Conservation (phyloP, 2,113 vertebrate genomes). For the Tragulus kanchil region DNA sequence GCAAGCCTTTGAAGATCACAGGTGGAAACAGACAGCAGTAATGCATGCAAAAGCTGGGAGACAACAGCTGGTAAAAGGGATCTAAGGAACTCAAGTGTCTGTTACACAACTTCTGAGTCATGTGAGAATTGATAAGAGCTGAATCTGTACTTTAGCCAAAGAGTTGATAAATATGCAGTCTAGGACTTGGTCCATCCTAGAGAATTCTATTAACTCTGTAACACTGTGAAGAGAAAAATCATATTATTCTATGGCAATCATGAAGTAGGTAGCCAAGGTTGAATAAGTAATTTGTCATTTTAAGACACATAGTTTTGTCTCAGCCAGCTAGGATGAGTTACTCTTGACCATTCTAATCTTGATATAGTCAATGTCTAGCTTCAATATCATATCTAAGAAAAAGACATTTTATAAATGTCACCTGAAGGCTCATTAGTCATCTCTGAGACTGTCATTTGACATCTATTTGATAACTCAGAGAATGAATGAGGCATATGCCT, state of each 20-base stretch:
- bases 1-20: neutral
- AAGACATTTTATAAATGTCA: conserved; percentile 6
- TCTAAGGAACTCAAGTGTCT: neutral
- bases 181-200: neutral
- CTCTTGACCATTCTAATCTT: conserved; percentile 20
- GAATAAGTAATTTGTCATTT: conserved; percentile 33
- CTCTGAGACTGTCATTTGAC: conserved; percentile 1
- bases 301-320: neutral
- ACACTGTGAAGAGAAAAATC: conserved; percentile 1
- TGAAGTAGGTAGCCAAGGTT: neutral
- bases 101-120: neutral
- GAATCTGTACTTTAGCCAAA: neutral
- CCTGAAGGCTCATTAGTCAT: neutral
- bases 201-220: neutral
- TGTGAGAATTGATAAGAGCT: neutral
- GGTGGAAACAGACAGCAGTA: neutral
- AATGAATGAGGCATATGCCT: conserved; percentile 15
- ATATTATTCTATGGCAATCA: neutral
- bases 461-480: conserved; percentile 34
- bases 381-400: conserved; percentile 28
- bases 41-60: neutral
- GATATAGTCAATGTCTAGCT: neutral
- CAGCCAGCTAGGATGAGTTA: neutral
- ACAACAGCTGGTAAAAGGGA: neutral
- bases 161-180: neutral